phyloP scores from a whole-genome alignment of 2,888 invertebrate species.

The Margaritifera margaritifera region DNA sequence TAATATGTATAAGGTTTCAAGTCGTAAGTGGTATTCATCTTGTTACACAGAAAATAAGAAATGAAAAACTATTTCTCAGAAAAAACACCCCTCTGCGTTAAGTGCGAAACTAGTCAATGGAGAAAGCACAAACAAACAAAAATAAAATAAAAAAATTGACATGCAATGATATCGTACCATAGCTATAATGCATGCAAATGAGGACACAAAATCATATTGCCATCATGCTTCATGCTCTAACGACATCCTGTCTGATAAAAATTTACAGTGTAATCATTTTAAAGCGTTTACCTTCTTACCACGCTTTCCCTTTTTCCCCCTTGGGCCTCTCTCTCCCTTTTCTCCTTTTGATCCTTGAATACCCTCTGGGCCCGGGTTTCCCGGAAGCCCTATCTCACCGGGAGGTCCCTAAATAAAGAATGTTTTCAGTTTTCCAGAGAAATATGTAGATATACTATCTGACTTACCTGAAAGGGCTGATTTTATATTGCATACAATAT shows the following conservation, averaged over 20 bases:
- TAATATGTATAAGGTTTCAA: too few relatives aligned
- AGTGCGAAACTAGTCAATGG: too few relatives aligned
- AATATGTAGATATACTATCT: too few relatives aligned
- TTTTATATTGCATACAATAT: too few relatives aligned
- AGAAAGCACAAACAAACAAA: neutral
- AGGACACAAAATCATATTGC: conserved; percentile 1
- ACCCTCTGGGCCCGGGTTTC: conserved; percentile 81
- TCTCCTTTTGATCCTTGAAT: conserved; percentile 69
- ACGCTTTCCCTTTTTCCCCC: conserved; percentile 37
- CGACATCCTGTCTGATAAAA: neutral
- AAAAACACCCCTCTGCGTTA: too few relatives aligned
- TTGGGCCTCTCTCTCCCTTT: conserved; percentile 73
- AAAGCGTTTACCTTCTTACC: conserved; percentile 41
- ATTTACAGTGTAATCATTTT: neutral
- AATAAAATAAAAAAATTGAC: neutral
- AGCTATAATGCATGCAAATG: neutral
- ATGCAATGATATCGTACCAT: neutral
- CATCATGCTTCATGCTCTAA: neutral
- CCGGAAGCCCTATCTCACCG: conserved; percentile 73
- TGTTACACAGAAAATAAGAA: too few relatives aligned
- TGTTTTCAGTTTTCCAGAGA: too few relatives aligned
- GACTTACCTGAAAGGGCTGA: too few relatives aligned
- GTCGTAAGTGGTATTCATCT: too few relatives aligned
- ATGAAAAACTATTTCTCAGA: too few relatives aligned
- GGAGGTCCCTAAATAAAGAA: conserved; percentile 23